Conservation (phyloP, 2,113 vertebrate species). For the Pogonocichla stellata region DNA sequence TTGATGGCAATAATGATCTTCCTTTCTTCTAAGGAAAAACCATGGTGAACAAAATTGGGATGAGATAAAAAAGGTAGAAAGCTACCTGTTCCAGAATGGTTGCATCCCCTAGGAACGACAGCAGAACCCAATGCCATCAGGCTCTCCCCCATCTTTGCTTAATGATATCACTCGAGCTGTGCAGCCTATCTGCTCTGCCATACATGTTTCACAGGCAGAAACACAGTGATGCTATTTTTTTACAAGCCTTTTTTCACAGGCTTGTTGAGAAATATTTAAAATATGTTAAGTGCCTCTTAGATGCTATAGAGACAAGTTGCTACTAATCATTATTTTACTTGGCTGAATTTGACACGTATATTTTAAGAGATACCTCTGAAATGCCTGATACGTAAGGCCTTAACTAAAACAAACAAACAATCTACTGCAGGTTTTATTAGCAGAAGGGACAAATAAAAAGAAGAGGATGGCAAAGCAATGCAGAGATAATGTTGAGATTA, state of each 20-base stretch:
- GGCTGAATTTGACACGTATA: background rate
- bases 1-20: background rate
- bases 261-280: background rate
- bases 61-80: background rate
- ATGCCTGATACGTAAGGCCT: background rate
- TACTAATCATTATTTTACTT: background rate
- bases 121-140: background rate
- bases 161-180: rapidly evolving
- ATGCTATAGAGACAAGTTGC: background rate
- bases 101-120: background rate
- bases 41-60: background rate
- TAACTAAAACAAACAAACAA: background rate
- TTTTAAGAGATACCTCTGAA: constrained; percentile 8
- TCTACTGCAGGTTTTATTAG: background rate
- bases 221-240: background rate
- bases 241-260: background rate
- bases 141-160: background rate
- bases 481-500: background rate
- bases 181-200: background rate
- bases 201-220: background rate
- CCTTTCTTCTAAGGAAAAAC: background rate
- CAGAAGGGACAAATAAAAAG: background rate
- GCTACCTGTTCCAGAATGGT: rapidly evolving
- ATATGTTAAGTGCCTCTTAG: background rate
- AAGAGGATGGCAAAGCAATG: background rate